Percentiles rank a stretch among this genome's conserved stretches.
Conservation (phyloP, 2,888 invertebrate species). For the Andrena haemorrhoa region DNA sequence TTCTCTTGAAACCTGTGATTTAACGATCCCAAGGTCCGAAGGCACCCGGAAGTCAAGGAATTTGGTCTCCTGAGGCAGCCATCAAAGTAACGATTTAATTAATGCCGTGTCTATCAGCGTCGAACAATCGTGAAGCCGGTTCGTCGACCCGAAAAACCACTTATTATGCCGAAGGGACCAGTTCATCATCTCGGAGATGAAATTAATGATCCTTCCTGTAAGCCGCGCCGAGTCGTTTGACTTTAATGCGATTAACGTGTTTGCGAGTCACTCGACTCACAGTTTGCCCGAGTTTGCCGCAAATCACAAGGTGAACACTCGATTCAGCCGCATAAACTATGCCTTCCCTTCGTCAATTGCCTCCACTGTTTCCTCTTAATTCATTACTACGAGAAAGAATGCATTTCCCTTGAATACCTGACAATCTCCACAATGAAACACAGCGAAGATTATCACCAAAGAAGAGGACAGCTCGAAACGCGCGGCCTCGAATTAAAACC, state of each 20-base stretch:
- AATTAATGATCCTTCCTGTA: neutral
- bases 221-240: neutral
- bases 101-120: conserved; percentile 14
- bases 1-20: conserved; percentile 34
- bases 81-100: conserved; percentile 49
- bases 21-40: conserved; percentile 35
- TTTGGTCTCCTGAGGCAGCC: neutral
- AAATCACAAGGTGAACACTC: neutral
- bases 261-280: neutral
- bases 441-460: neutral
- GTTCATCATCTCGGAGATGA: conserved; percentile 1
- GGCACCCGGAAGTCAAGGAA: conserved; percentile 28
- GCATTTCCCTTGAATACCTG: neutral
- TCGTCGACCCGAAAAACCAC: conserved; percentile 29
- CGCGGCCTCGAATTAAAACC: conserved; percentile 68
- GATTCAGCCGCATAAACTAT: neutral
- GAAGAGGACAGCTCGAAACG: conserved; percentile 34
- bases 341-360: neutral
- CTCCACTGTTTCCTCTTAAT: neutral
- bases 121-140: conserved; percentile 21
- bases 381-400: neutral
- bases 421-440: neutral
- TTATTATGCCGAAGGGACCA: conserved; percentile 9
- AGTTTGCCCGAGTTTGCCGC: neutral
- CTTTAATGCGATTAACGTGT: conserved; percentile 21